phyloP scores from a whole-genome alignment of 2,113 vertebrate species.

The Bucco capensis region DNA sequence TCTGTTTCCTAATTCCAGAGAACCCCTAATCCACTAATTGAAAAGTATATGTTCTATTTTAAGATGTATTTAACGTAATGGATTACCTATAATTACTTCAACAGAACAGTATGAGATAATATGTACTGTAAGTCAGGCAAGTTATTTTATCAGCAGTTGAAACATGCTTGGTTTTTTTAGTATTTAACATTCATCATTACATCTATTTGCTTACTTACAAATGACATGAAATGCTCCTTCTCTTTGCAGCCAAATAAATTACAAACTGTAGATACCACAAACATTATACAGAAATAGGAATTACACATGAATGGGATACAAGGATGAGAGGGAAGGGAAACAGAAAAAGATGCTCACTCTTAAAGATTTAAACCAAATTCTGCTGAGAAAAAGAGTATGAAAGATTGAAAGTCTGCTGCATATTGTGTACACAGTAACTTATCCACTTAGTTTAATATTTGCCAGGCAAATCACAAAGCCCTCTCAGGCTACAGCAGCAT shows the following conservation, averaged over 20 bases:
- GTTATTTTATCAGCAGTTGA: neutral
- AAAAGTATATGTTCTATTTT: neutral
- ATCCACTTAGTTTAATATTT: conserved; percentile 53
- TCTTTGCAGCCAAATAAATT: conserved; percentile 18
- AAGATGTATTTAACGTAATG: neutral
- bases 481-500: conserved; percentile 76
- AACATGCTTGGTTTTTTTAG: neutral
- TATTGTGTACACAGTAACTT: neutral
- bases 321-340: neutral
- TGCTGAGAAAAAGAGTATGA: neutral
- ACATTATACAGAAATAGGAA: neutral
- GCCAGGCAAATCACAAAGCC: conserved; percentile 72
- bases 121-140: conserved; percentile 5
- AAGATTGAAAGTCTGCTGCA: neutral
- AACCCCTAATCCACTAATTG: neutral
- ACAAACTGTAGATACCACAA: neutral
- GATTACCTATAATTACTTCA: neutral
- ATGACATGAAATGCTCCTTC: neutral
- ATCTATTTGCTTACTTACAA: conserved; percentile 20
- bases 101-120: neutral
- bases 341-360: neutral
- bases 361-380: neutral
- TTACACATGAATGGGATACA: neutral
- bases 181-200: neutral
- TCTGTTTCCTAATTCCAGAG: neutral